Percentiles rank a stretch among this genome's conserved stretches.
Evolutionary conservation across 2,113 vertebrate species (phyloP).

Genomic region (Entomyzon cyanotis): DNA sequence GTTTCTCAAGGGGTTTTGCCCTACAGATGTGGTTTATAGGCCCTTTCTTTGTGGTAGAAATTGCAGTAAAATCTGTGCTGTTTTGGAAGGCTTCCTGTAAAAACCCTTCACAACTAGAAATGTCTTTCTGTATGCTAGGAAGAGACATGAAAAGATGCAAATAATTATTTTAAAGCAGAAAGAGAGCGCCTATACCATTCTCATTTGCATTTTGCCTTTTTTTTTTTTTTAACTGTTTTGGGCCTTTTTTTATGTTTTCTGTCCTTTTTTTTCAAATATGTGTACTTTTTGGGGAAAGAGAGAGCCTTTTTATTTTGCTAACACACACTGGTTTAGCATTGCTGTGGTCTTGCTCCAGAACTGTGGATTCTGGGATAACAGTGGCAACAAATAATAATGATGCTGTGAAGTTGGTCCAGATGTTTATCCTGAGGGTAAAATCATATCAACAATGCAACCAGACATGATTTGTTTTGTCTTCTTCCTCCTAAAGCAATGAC

Average conservation of each 20-base stretch:
- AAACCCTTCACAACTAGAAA: neutral
- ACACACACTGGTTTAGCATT: neutral
- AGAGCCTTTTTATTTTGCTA: neutral
- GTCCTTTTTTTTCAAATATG: neutral
- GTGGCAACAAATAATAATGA: neutral
- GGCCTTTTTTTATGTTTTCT: fast-evolving
- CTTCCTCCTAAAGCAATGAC: neutral
- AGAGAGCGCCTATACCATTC: neutral
- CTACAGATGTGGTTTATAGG: neutral
- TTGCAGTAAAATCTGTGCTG: neutral
- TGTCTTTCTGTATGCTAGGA: neutral
- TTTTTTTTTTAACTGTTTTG: too few relatives aligned
- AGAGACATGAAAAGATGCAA: neutral
- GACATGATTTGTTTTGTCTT: constrained; percentile 28
- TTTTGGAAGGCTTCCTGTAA: neutral
- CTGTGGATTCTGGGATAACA: neutral
- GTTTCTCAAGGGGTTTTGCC: neutral
- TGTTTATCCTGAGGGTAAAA: constrained; percentile 47
- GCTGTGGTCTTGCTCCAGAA: neutral
- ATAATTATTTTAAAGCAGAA: neutral
- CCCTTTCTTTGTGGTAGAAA: neutral
- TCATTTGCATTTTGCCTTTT: neutral
- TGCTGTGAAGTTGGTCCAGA: constrained; percentile 6
- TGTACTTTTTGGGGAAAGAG: neutral
- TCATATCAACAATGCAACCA: neutral